Evolutionary conservation across 2,797 vertebrate species (phyloP).

Genomic region (Myotis planiceps): DNA sequence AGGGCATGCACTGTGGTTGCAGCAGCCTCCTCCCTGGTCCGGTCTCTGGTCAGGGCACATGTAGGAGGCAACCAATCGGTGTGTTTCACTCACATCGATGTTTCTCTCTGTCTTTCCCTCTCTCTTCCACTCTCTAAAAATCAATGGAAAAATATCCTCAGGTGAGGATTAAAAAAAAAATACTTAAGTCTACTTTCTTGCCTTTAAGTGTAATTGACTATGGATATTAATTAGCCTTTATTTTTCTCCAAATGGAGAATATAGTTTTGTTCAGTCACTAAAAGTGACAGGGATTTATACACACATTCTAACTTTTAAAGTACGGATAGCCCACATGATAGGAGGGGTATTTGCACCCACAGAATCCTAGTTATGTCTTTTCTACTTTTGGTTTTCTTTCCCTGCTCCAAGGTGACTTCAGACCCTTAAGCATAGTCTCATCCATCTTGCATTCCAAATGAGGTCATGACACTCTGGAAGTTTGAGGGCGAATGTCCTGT

Average conservation of each 20-base stretch:
- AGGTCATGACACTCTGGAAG: background rate
- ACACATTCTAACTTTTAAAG: background rate
- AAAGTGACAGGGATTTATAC: background rate
- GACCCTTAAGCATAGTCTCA: background rate
- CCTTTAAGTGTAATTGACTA: background rate
- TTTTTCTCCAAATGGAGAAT: background rate
- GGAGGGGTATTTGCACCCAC: background rate
- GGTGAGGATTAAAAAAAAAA: background rate
- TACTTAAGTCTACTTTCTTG: background rate
- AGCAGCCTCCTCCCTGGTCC: too few relatives aligned
- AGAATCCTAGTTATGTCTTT: background rate
- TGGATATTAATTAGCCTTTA: conserved; percentile 12
- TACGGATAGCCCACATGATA: background rate
- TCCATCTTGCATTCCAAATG: background rate
- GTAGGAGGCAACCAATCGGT: too few relatives aligned
- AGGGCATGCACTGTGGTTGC: too few relatives aligned
- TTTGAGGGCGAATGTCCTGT: background rate
- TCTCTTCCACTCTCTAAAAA: too few relatives aligned
- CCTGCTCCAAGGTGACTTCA: background rate
- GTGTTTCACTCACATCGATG: too few relatives aligned
- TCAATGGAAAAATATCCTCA: too few relatives aligned
- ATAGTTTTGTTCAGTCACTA: background rate
- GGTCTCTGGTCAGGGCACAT: too few relatives aligned
- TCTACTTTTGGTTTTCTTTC: background rate
- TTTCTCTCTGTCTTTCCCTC: too few relatives aligned